Conservation (phyloP, 2,888 invertebrate species). For the Microchrysa polita region DNA sequence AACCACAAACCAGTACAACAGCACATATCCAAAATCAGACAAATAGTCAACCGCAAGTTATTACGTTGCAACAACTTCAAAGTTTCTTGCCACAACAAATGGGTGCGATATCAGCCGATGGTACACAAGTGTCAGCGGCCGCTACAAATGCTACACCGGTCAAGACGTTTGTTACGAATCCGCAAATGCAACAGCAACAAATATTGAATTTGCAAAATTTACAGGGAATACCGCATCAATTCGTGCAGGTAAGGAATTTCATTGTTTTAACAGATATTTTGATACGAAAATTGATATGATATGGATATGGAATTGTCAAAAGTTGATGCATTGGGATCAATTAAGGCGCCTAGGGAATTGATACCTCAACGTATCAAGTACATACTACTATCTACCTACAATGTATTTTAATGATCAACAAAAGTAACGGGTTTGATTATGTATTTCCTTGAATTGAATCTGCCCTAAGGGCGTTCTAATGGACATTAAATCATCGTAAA, state of each 20-base stretch:
- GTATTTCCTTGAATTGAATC: too few species aligned
- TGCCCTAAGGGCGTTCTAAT: too few species aligned
- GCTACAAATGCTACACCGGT: constrained; percentile 53
- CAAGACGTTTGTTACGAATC: constrained; percentile 53
- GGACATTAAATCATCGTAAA: too few species aligned
- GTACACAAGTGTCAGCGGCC: constrained; percentile 48
- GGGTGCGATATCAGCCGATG: constrained; percentile 48
- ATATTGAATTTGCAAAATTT: constrained; percentile 54
- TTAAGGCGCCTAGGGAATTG: too few species aligned
- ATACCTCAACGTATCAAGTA: too few species aligned
- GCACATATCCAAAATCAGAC: constrained; percentile 49
- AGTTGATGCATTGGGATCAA: too few species aligned
- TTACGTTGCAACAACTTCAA: constrained; percentile 54
- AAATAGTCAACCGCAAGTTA: constrained; percentile 52
- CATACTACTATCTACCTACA: too few species aligned
- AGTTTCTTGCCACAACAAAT: constrained; percentile 54
- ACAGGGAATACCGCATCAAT: constrained; percentile 55
- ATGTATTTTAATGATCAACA: too few species aligned
- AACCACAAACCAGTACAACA: constrained; percentile 50
- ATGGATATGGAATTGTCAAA: too few species aligned
- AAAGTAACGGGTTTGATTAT: too few species aligned
- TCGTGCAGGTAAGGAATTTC: constrained; percentile 53
- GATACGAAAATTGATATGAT: too few species aligned
- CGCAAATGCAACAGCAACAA: constrained; percentile 54
- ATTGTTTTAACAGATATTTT: too few species aligned